Evolutionary conservation across 2,888 invertebrate genomes (phyloP), one percentile per base, ranked within the genome.

Genomic region (Buathra laborator): DNA sequence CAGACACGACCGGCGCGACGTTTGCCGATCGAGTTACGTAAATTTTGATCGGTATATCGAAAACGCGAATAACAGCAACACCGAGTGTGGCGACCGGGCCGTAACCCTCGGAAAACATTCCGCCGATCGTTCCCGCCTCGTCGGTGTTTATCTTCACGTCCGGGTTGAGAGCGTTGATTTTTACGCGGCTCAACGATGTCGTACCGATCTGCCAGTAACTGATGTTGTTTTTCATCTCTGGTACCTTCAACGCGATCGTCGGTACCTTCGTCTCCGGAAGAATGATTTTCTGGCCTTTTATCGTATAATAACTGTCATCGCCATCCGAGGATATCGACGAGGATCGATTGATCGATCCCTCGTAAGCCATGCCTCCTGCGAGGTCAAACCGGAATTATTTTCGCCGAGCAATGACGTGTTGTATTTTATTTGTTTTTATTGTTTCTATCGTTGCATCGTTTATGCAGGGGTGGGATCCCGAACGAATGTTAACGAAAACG

Each of bases 161-260:
- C 1, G 71, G 32, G 4, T 24, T 12, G 0, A 81, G 51, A 1
- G 56, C 37, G 9, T 51, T 66, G 5, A 64, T 64, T 62, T 84
- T 84, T 0, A 81, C 84, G 10, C 84, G 84, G 14, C 62, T 68
- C n/a, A 78, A 29, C 19, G 37, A 32, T 7, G 81, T 59, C 1
- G 75, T 71, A 2, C 67, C 80, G 51, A 84, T 62, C n/a, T 80
- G 84, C 84, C 84, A 84, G 46, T 72, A 68, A 37, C 76, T 72
- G 10, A 14, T 59, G 0, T 1, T 0, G 12, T 62, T 74, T 10
- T 67, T 76, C 32, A 84, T 24, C 46, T 80, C 70, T 9, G 84
- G 80, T 0, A 72, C 67, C 19, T 29, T 59, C 10, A 71, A 16
- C 51, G 71, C 51, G 43, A 84, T 59, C 10, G 80, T 44, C 14